Percentiles rank a stretch among this genome's conserved stretches.
Evolutionary conservation across 64 coral and sea anemone species (phyloP).

Genomic region (Hydrozoanthus tunicans): DNA sequence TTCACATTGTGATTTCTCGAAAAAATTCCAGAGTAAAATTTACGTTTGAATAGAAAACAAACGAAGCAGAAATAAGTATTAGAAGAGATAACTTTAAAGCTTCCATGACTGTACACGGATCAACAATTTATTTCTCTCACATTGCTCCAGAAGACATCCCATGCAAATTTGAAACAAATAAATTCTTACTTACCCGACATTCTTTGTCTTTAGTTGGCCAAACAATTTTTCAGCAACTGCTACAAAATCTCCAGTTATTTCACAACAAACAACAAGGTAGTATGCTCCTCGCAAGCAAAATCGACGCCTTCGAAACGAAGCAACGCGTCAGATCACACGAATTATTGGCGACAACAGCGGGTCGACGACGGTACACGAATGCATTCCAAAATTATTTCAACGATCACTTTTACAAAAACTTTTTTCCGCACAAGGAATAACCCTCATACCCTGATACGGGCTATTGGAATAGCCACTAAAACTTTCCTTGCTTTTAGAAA

Average conservation of each 20-base stretch:
- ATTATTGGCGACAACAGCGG: constrained; percentile 62
- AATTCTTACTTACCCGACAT: constrained; percentile 64
- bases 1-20: constrained; percentile 23
- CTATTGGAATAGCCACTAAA: constrained; percentile 10
- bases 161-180: constrained; percentile 60
- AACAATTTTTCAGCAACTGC: constrained; percentile 39
- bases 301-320: constrained; percentile 66
- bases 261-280: constrained; percentile 52
- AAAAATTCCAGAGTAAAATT: background rate
- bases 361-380: constrained; percentile 54
- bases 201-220: constrained; percentile 30
- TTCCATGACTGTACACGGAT: constrained; percentile 49
- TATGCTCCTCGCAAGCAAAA: constrained; percentile 59
- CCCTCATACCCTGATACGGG: constrained; percentile 41
- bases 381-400: constrained; percentile 56
- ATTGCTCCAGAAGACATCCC: constrained; percentile 46
- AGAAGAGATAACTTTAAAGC: constrained; percentile 22
- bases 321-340: constrained; percentile 65
- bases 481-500: constrained; percentile 41
- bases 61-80: background rate
- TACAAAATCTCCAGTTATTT: constrained; percentile 46
- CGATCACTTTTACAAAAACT: constrained; percentile 49
- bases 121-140: constrained; percentile 52
- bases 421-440: constrained; percentile 31
- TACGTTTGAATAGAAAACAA: constrained; percentile 12